Evolutionary conservation across 1,140 invertebrate genomes (phyloP).

Genomic region (Drosophila tristis): DNA sequence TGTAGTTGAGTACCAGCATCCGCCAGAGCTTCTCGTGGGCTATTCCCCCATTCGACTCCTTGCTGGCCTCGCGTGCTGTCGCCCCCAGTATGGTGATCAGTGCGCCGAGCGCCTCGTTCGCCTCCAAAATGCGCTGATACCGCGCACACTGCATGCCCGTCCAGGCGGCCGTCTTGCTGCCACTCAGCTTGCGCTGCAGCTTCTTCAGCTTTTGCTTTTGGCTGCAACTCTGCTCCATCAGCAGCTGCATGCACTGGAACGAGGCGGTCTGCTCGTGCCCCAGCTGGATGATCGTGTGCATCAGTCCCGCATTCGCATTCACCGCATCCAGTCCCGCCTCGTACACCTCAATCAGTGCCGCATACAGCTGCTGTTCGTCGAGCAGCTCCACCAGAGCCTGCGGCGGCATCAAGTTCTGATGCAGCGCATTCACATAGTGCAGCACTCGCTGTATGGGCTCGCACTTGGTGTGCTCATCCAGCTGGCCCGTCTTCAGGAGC

Average conservation of each 20-base stretch:
- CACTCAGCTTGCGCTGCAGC: conserved; percentile 88
- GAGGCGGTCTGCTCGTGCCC: conserved; percentile 87
- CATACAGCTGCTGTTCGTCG: conserved; percentile 85
- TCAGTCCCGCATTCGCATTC: conserved; percentile 87
- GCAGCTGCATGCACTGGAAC: conserved; percentile 90
- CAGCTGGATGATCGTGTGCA: conserved; percentile 87
- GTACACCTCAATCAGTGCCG: conserved; percentile 82
- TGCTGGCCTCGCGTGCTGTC: conserved; percentile 86
- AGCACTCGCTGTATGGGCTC: conserved; percentile 94
- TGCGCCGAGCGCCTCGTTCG: conserved; percentile 86
- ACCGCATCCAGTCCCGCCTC: conserved; percentile 89
- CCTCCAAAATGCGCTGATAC: conserved; percentile 86
- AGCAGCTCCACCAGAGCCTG: conserved; percentile 84
- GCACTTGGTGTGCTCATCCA: conserved; percentile 95
- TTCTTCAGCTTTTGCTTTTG: conserved; percentile 93
- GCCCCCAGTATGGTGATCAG: conserved; percentile 87
- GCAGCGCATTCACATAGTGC: conserved; percentile 93
- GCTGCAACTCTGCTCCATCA: conserved; percentile 89
- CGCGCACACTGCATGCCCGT: conserved; percentile 87
- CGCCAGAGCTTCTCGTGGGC: conserved; percentile 78
- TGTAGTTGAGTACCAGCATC: conserved; percentile 65
- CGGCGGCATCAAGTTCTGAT: conserved; percentile 89
- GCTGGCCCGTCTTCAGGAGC: conserved; percentile 92
- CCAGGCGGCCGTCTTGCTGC: conserved; percentile 84
- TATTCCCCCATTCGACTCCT: conserved; percentile 68